Evolutionary conservation across 2,888 invertebrate species (phyloP).

Genomic region (Ceraclea dissimilis): DNA sequence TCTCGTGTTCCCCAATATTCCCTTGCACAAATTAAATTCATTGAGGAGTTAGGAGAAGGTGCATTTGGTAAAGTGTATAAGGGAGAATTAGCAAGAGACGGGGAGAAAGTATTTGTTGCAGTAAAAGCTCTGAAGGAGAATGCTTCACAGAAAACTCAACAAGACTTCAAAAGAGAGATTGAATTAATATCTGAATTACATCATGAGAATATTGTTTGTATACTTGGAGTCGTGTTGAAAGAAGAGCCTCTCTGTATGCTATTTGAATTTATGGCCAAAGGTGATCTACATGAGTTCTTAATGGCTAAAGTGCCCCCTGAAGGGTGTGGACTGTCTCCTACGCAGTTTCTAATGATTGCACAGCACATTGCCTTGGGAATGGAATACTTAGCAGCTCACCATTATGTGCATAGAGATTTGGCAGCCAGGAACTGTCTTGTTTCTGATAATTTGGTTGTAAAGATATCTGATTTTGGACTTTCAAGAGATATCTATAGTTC

Average conservation of each 20-base stretch:
- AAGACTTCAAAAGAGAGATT: constrained; percentile 89
- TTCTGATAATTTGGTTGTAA: constrained; percentile 87
- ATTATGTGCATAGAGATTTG: constrained; percentile 94
- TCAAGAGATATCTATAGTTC: constrained; percentile 89
- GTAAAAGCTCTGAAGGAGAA: constrained; percentile 93
- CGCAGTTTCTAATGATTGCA: constrained; percentile 85
- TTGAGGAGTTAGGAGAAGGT: constrained; percentile 91
- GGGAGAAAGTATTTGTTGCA: constrained; percentile 72
- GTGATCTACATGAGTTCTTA: constrained; percentile 94
- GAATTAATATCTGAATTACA: constrained; percentile 89
- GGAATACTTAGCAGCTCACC: constrained; percentile 83
- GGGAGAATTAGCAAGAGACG: constrained; percentile 72
- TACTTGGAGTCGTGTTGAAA: constrained; percentile 84
- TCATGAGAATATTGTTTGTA: constrained; percentile 93
- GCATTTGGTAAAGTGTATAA: constrained; percentile 97
- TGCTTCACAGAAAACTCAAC: constrained; percentile 82
- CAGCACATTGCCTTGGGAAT: constrained; percentile 78
- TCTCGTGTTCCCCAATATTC: constrained; percentile 78
- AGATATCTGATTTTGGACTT: constrained; percentile 95
- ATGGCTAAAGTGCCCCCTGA: constrained; percentile 84
- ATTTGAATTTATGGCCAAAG: constrained; percentile 96
- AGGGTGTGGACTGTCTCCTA: constrained; percentile 67
- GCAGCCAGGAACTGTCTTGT: constrained; percentile 96
- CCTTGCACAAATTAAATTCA: constrained; percentile 73
- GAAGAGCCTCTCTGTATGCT: constrained; percentile 92